phyloP scores from a whole-genome alignment of 2,888 invertebrate species.

The Melinopterus prodromus region DNA sequence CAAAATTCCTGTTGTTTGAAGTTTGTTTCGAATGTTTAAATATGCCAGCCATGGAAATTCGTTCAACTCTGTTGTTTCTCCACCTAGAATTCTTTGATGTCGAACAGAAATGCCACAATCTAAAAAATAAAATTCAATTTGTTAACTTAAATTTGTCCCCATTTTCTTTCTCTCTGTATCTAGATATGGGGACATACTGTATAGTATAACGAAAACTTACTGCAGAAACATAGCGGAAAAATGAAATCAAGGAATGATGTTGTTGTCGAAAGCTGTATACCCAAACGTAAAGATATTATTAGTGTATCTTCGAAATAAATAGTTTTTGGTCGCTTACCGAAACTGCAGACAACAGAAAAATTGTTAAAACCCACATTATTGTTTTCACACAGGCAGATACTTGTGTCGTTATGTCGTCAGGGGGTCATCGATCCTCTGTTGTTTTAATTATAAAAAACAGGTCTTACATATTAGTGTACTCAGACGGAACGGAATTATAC shows the following conservation, averaged over 20 bases:
- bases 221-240: slow-evolving; percentile 14
- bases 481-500: no score
- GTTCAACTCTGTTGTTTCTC: slow-evolving; percentile 61
- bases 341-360: neutral
- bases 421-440: neutral
- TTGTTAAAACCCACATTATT: neutral
- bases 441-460: neutral
- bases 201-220: slow-evolving; percentile 13
- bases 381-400: neutral
- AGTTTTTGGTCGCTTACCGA: neutral
- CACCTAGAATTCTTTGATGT: slow-evolving; percentile 58
- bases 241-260: slow-evolving; percentile 9
- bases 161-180: slow-evolving; percentile 31
- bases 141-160: no score
- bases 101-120: slow-evolving; percentile 63
- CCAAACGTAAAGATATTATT: neutral
- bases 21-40: slow-evolving; percentile 58
- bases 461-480: neutral
- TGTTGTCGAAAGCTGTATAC: neutral
- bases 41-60: slow-evolving; percentile 68
- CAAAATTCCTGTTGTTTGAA: slow-evolving; percentile 61
- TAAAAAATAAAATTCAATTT: slow-evolving; percentile 41
- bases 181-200: neutral
- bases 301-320: neutral
- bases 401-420: neutral